These are phyloP conservation scores for Neosalanx taihuensis DNA, from an alignment of 2,797 vertebrate genomes.

Conservation along the genomic window DNA sequence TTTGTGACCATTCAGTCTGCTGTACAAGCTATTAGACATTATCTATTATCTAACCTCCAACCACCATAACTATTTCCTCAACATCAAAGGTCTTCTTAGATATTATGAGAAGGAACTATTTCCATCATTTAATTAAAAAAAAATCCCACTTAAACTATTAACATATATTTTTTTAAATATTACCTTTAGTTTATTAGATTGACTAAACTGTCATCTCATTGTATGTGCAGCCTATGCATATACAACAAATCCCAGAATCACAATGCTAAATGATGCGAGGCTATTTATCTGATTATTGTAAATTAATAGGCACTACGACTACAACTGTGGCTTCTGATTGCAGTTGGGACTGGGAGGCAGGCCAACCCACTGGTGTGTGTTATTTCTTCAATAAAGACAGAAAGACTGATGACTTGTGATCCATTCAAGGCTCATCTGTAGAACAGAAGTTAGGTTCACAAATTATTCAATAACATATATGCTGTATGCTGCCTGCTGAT, in stretches of 20 bases:
- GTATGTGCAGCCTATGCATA: background rate
- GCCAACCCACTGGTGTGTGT: background rate
- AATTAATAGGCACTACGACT: background rate
- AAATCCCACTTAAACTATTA: background rate
- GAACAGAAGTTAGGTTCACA: no score
- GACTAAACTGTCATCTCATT: background rate
- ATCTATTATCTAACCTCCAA: constrained; percentile 29
- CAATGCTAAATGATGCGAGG: background rate
- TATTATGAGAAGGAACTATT: constrained; percentile 16
- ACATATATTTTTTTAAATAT: background rate
- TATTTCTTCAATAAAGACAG: background rate
- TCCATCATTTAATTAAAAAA: background rate
- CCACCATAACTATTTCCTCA: constrained; percentile 31
- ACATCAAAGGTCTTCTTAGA: constrained; percentile 31
- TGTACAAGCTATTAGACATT: constrained; percentile 45
- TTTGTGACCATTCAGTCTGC: constrained; percentile 45
- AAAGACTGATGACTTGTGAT: no score
- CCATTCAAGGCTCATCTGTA: no score
- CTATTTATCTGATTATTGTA: background rate
- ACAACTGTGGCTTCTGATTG: background rate
- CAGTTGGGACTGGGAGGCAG: background rate
- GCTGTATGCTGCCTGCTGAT: no score
- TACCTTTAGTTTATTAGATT: background rate
- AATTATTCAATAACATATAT: no score
- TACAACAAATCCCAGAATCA: background rate